Base-by-base conservation (phyloP, 2,797 vertebrate species). In the Carapus acus region DNA sequence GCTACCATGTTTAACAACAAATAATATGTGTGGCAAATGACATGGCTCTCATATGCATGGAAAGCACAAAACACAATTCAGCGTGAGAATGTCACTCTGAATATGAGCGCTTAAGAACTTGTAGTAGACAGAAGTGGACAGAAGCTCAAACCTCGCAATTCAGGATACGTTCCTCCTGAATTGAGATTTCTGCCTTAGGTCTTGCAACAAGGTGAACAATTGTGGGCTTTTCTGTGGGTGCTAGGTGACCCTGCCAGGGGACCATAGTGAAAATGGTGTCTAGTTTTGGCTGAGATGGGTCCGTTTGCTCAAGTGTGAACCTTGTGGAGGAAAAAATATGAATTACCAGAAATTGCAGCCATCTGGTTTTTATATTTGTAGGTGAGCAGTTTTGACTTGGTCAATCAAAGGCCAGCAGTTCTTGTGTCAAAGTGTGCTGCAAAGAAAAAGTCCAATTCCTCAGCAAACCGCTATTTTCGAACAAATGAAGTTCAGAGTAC, bases 71-170 rank as follows among this genome's bases (percentile, higher is more conserved):
- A n/a, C n/a, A n/a, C n/a, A n/a, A n/a, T n/a, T n/a, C n/a, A n/a
- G n/a, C n/a, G n/a, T n/a, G n/a, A n/a, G n/a, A n/a, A n/a, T n/a
- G n/a, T n/a, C n/a, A n/a, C n/a, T n/a, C n/a, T n/a, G n/a, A n/a
- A n/a, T n/a, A n/a, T n/a, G n/a, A n/a, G n/a, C n/a, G n/a, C n/a
- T n/a, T n/a, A n/a, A n/a, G n/a, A n/a, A n/a, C n/a, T n/a, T n/a
- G n/a, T n/a, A n/a, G n/a, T n/a, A n/a, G n/a, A n/a, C n/a, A n/a
- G n/a, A n/a, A n/a, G n/a, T n/a, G n/a, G n/a, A n/a, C n/a, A n/a
- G n/a, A n/a, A n/a, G n/a, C 6, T 53, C 60, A 52, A 41, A 97
- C 94, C 85, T 93, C 87, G 74, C 92, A 97, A 9, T 40, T 63
- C 37, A 97, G 74, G 66, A 95, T 27, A 8, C 90, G 77, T n/a